Conservation (phyloP, 2,888 invertebrate genomes). For the Scelioninae gen. 1 region DNA sequence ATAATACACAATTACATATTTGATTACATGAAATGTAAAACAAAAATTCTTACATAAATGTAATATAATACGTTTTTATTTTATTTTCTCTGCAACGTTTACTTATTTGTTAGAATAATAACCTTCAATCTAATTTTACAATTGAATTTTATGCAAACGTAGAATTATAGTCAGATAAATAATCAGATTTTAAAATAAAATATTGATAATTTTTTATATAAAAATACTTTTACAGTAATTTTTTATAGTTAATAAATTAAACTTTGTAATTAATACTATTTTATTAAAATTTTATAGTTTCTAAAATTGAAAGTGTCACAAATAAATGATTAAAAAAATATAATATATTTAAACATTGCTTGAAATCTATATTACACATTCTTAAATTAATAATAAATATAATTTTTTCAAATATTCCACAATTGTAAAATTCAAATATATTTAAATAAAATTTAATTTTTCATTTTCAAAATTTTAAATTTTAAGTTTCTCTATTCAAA, state of each 20-base stretch:
- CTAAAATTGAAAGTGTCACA: not conserved
- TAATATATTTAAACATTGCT: too few species aligned
- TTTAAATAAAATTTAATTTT: too few species aligned
- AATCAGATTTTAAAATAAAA: conserved; percentile 1
- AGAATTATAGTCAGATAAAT: conserved; percentile 1
- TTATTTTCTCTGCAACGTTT: conserved; percentile 5
- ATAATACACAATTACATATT: too few species aligned
- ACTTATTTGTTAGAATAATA: conserved; percentile 28
- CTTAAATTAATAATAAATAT: too few species aligned
- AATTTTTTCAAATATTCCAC: too few species aligned
- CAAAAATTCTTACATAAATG: conserved; percentile 28
- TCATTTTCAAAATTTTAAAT: not conserved
- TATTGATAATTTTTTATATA: not conserved
- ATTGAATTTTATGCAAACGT: conserved; percentile 17
- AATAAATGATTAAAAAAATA: too few species aligned
- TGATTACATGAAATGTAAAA: not conserved
- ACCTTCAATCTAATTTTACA: conserved; percentile 60
- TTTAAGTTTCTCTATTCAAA: too few species aligned
- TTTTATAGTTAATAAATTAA: too few species aligned
- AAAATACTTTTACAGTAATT: not conserved
- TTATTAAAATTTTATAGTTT: too few species aligned
- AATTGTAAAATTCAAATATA: too few species aligned
- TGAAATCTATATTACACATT: too few species aligned
- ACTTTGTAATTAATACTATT: too few species aligned
- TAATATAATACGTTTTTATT: conserved; percentile 27